Base-by-base conservation (phyloP, 2,113 vertebrate species). In the Hirundichthys speculiger region DNA sequence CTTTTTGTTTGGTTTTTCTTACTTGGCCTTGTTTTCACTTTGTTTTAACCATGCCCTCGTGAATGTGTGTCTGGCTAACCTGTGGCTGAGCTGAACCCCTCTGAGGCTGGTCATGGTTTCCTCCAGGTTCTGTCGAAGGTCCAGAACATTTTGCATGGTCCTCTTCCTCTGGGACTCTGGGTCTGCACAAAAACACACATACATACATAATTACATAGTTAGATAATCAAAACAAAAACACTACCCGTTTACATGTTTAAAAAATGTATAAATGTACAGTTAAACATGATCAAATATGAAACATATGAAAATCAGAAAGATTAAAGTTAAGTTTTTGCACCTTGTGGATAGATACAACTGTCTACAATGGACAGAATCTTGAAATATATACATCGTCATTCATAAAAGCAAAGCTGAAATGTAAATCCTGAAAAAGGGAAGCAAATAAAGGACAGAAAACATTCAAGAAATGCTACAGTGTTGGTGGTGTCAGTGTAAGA, bases 71-170 rank as follows among this genome's bases (percentile, higher is more conserved):
- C 64, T 51, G 41, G 2, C 74, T 90, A 68, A 98, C 97, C 96
- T 98, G 92, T 98, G 97, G 68, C 93, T 93, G 55, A 98, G 94
- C 84, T 96, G 95, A 41, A 95, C 96, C 45, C 96, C 97, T 69
- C 95, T 92, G 50, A 99, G 90, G 81, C 96, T 98, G 69, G 95
- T 96, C 97, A 99, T 98, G 74, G 97, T 99, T 75, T 98, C 97
- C 76, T 99, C 97, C 88, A 99, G 90, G 88, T 99, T 99, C 84
- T 99, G 97, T 45, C 97, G 95, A 43, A 99, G 94, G 86, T 99
- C 97, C 82, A 99, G 88, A 19, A 99, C 96, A 64, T 99, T 99
- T 90, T 98, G 96, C 49, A 99, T 96, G 0, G 97, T 98, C 62
- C 96, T 94, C 87, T 98, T 99, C 77, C 97, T 94, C 89, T 98